Conservation (phyloP, 2,888 invertebrate genomes). For the Rhagonycha lutea region DNA sequence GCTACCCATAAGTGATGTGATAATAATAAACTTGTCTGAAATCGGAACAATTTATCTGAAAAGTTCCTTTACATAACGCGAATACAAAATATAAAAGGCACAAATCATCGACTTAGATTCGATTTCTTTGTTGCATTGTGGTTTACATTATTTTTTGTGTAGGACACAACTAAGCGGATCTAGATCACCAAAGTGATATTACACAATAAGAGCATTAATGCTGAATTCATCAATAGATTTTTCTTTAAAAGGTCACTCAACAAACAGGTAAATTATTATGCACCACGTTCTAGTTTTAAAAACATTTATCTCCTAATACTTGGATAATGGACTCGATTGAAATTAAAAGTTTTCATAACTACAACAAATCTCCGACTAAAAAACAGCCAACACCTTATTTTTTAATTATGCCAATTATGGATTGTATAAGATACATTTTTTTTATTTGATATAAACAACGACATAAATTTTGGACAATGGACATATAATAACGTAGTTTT, state of each 20-base stretch:
- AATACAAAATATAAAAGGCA: constrained; percentile 3
- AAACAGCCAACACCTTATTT: constrained; percentile 16
- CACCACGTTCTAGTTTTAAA: neutral
- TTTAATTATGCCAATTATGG: constrained; percentile 2
- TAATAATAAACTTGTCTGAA: neutral
- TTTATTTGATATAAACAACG: constrained; percentile 18
- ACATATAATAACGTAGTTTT: constrained; percentile 15
- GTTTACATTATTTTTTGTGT: neutral
- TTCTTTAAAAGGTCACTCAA: constrained; percentile 18
- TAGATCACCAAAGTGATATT: constrained; percentile 13
- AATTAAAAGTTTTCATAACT: constrained; percentile 10
- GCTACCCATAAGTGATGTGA: neutral
- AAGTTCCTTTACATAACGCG: neutral
- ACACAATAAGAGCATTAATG: constrained; percentile 10
- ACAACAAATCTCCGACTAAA: constrained; percentile 3
- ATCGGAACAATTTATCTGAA: neutral
- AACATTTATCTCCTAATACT: constrained; percentile 2
- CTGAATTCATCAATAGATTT: constrained; percentile 17
- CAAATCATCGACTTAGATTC: constrained; percentile 10
- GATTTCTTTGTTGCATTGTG: neutral
- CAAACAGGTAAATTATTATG: constrained; percentile 21
- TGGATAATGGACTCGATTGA: constrained; percentile 15
- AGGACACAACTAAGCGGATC: constrained; percentile 13
- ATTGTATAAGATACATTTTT: constrained; percentile 13
- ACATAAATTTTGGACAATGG: constrained; percentile 22